Evolutionary conservation across 1,140 invertebrate genomes (phyloP).

Genomic region (Trichonephila inaurata): DNA sequence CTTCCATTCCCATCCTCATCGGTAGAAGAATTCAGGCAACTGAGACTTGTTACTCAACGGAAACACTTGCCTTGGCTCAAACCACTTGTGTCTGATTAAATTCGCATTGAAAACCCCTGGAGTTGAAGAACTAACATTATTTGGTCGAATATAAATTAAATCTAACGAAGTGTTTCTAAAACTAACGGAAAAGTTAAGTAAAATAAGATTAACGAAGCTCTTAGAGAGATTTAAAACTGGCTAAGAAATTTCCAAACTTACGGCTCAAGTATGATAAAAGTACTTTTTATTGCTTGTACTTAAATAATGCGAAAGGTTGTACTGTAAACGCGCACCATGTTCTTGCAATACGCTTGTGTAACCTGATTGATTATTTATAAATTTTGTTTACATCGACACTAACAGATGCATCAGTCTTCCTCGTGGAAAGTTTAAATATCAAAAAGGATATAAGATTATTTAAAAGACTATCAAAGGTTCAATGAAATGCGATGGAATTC

Average conservation of each 20-base stretch:
- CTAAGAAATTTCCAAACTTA: not conserved
- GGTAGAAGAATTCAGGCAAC: not conserved
- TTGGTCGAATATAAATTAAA: slow-evolving; percentile 17
- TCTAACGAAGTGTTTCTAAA: not conserved
- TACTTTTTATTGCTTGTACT: no score
- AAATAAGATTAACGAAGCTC: slow-evolving; percentile 3
- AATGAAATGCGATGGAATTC: no score
- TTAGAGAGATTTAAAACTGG: not conserved
- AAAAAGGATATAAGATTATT: no score
- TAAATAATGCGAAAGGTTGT: no score
- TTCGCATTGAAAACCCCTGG: not conserved
- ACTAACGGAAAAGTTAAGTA: not conserved
- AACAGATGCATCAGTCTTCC: no score
- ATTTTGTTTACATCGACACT: no score
- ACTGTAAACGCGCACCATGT: no score
- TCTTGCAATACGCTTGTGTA: no score
- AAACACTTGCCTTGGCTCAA: not conserved
- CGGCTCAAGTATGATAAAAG: no score
- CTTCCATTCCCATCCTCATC: not conserved
- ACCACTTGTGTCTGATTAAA: not conserved
- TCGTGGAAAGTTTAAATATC: no score
- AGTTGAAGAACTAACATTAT: not conserved
- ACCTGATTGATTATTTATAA: no score
- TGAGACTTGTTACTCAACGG: not conserved
- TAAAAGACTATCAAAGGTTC: no score